phyloP scores from a whole-genome alignment of 2,797 vertebrate species.

The Macropodus opercularis region DNA sequence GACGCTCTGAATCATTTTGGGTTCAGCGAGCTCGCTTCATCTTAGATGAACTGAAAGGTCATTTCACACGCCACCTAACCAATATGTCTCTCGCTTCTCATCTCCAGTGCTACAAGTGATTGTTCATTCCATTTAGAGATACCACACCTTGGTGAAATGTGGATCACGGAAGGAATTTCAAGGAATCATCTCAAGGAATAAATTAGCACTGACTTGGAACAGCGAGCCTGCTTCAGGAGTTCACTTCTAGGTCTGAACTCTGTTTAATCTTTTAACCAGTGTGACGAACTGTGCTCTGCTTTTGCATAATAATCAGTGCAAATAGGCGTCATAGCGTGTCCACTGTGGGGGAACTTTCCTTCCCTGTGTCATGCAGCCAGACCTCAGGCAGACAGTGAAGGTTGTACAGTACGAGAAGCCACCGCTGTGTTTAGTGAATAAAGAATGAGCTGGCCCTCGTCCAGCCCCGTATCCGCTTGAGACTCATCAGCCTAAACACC shows the following conservation, averaged over 20 bases:
- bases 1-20: conserved; percentile 75
- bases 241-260: conserved; percentile 2
- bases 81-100: conserved; percentile 66
- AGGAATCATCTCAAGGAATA: conserved; percentile 55
- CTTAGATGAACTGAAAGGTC: conserved; percentile 78
- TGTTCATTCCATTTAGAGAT: conserved; percentile 75
- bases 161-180: conserved; percentile 58
- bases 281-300: conserved; percentile 20
- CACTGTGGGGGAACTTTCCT: conserved; percentile 2
- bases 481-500: conserved; percentile 67
- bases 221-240: conserved; percentile 13
- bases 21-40: conserved; percentile 71
- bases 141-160: conserved; percentile 66
- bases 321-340: conserved; percentile 30
- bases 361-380: conserved; percentile 19
- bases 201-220: conserved; percentile 56
- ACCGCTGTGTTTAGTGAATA: conserved; percentile 51
- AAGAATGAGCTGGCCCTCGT: conserved; percentile 54
- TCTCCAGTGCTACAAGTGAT: conserved; percentile 57
- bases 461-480: conserved; percentile 50
- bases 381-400: conserved; percentile 44
- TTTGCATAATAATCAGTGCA: conserved; percentile 15
- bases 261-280: conserved; percentile 4
- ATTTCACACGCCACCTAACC: conserved; percentile 63
- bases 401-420: conserved; percentile 36